phyloP scores from a whole-genome alignment of 2,888 invertebrate species.

The Arrhopalites spinosus region DNA sequence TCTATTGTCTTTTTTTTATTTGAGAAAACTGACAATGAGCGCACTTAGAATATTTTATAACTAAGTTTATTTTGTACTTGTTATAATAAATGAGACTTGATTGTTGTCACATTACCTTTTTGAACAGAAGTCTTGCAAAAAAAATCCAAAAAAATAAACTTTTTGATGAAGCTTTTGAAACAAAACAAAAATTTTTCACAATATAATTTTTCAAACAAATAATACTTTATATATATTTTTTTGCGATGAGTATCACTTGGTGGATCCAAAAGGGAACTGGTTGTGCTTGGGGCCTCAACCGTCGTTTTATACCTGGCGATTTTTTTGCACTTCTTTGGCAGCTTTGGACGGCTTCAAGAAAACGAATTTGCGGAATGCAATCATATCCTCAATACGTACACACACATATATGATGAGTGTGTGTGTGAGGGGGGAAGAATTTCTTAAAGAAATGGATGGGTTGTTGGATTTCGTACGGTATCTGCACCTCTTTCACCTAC shows the following conservation, averaged over 20 bases:
- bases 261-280: constrained; percentile 51
- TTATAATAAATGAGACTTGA: no score
- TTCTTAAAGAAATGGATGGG: constrained; percentile 18
- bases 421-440: constrained; percentile 43
- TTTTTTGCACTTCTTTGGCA: constrained; percentile 49
- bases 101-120: no score
- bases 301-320: constrained; percentile 57
- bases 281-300: constrained; percentile 54
- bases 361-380: constrained; percentile 52
- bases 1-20: no score
- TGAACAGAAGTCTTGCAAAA: no score
- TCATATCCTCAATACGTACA: constrained; percentile 25
- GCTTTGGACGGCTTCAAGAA: constrained; percentile 36
- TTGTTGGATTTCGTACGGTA: constrained; percentile 33
- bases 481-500: constrained; percentile 35
- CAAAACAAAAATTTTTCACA: constrained; percentile 24
- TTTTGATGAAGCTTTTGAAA: no score
- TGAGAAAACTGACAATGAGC: no score
- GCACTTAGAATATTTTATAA: no score
- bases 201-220: neutral
- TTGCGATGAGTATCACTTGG: constrained; percentile 30
- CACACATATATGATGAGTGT: constrained; percentile 13
- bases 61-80: no score
- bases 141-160: no score
- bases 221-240: constrained; percentile 8